phyloP scores from a whole-genome alignment of 2,797 vertebrate species.

The Coregonus suidteri region DNA sequence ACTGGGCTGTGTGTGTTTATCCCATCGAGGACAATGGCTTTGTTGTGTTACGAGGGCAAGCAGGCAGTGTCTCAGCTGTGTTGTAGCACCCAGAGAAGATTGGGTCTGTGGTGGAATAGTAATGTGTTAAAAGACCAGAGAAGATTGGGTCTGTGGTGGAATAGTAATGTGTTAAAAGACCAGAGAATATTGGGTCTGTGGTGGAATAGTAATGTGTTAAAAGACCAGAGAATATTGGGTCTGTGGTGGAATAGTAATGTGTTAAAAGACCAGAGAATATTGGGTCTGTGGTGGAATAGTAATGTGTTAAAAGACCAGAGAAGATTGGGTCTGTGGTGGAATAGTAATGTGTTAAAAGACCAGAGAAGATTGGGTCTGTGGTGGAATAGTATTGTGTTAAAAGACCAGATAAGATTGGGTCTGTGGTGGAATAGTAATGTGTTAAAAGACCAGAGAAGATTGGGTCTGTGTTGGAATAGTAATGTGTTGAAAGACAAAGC shows the following conservation, averaged over 20 bases:
- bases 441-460: background rate
- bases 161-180: too few species aligned
- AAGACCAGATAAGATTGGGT: background rate
- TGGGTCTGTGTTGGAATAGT: background rate
- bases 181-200: too few species aligned
- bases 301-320: background rate
- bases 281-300: background rate
- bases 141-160: too few species aligned
- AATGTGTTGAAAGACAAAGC: constrained; percentile 26
- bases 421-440: background rate
- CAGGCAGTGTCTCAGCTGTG: background rate
- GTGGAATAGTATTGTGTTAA: too few species aligned
- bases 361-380: too few species aligned
- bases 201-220: too few species aligned
- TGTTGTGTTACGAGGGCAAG: background rate
- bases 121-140: background rate
- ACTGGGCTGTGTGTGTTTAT: background rate
- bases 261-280: background rate
- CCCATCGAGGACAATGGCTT: background rate
- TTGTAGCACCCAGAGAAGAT: background rate
- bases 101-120: background rate
- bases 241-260: background rate
- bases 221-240: too few species aligned
- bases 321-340: background rate
- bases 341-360: background rate